Base-by-base conservation (phyloP, 2,888 invertebrate species). In the Bellardia pandia region DNA sequence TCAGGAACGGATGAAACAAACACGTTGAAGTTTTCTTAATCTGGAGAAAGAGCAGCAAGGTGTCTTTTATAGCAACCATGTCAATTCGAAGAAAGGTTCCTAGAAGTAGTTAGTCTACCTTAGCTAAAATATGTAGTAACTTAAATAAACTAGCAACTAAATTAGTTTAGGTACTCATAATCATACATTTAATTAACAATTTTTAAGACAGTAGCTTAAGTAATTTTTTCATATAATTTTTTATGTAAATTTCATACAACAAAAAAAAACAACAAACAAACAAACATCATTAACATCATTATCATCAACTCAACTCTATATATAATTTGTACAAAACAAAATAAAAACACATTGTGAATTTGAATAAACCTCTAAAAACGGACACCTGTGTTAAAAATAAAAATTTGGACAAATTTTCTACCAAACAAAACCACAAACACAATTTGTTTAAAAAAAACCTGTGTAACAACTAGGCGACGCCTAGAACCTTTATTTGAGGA, bases 401-500 rank as follows among this genome's bases (percentile, higher is more conserved):
- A 66, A 42, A 74, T 42, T 58, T 58, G 77, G 75, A 72, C 71
- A 71, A 86, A 79, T 53, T 72, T 82, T 6, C 53, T 37, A 69
- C 37, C 8, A 75, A 45, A 80, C 23, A 85, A 66, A 62, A 68
- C 42, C 9, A 76, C 51, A 51, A 4, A 42, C 9, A 66, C 13
- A 69, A 23, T 23, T 23, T 23, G 23, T 23, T 23, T 42, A 62
- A 60, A 74, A 13, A 14, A 40, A 16, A 76, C 37, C 40, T n/a
- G 2, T 23, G 64, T 42, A 74, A 68, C 23, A 90, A 95, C 94
- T 92, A 95, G 96, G 93, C 94, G 97, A 93, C 95, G 97, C 90
- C 94, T 97, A 91, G 97, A 97, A 92, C 97, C 97, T 72, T 94
- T 97, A 7, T 95, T 97, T 89, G 97, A 97, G 93, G 97, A 97